phyloP scores from a whole-genome alignment of 1,140 invertebrate species.

The Marisa cornuarietis region DNA sequence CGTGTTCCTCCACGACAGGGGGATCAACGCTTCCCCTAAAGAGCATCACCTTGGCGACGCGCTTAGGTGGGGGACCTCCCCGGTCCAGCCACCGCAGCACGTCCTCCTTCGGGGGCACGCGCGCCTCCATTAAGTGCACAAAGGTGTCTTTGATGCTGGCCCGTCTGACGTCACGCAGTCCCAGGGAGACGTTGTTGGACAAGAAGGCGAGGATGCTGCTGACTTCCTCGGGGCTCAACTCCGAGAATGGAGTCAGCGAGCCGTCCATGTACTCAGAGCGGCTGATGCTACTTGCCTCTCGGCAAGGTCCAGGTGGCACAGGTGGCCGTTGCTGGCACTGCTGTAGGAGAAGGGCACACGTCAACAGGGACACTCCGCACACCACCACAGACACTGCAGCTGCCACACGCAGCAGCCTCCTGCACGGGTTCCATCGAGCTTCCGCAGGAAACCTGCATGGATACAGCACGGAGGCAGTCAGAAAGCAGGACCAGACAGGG shows the following conservation, averaged over 20 bases:
- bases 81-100: constrained; percentile 48
- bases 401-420: not conserved
- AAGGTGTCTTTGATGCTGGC: constrained; percentile 46
- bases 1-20: constrained; percentile 55
- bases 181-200: constrained; percentile 22
- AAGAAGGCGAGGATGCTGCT: constrained; percentile 34
- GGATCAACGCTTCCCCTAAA: constrained; percentile 47
- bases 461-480: not conserved
- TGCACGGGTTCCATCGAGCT: not conserved
- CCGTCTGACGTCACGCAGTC: constrained; percentile 4
- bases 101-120: constrained; percentile 41
- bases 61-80: constrained; percentile 35
- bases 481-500: too few species aligned
- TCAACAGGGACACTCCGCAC: not conserved
- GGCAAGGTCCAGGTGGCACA: not conserved
- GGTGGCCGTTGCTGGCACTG: not conserved
- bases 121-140: constrained; percentile 55
- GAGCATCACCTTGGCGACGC: constrained; percentile 50
- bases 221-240: constrained; percentile 42
- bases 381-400: not conserved
- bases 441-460: not conserved
- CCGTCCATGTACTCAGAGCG: constrained; percentile 17
- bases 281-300: constrained; percentile 2
- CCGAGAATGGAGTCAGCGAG: constrained; percentile 31
- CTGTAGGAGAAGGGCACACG: not conserved